Evolutionary conservation across 2,888 invertebrate genomes (phyloP).

Genomic region (Dermolepida albohirtum): DNA sequence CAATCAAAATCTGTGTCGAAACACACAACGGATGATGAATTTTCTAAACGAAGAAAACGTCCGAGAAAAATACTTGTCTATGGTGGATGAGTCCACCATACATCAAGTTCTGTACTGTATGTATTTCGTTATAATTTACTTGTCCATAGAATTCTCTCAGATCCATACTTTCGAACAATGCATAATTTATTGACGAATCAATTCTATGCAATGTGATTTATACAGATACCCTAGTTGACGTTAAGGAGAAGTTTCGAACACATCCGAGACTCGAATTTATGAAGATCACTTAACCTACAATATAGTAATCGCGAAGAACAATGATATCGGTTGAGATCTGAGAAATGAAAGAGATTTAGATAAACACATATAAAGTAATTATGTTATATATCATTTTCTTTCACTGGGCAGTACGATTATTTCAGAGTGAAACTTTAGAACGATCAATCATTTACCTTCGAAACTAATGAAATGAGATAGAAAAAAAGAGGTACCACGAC

Average conservation of each 20-base stretch:
- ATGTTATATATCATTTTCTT: conserved; percentile 59
- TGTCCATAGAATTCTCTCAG: conserved; percentile 2
- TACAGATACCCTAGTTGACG: not conserved
- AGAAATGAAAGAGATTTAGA: conserved; percentile 42
- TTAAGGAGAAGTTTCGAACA: no score
- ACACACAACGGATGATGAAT: conserved; percentile 1
- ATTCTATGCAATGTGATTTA: conserved; percentile 14
- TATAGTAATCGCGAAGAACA: conserved; percentile 4
- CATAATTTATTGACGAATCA: conserved; percentile 13
- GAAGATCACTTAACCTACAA: conserved; percentile 6
- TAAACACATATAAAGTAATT: conserved; percentile 57
- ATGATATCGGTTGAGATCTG: conserved; percentile 9
- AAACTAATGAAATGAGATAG: conserved; percentile 37
- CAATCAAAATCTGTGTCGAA: conserved; percentile 23
- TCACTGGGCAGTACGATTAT: conserved; percentile 61
- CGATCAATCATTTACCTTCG: conserved; percentile 57
- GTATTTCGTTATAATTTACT: not conserved
- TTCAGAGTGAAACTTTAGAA: conserved; percentile 58
- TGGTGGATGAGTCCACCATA: no score
- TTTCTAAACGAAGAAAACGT: no score
- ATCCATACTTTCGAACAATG: no score
- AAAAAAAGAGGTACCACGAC: conserved; percentile 24
- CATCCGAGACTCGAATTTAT: not conserved
- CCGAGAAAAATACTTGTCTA: no score
- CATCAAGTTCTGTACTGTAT: no score